phyloP scores from a whole-genome alignment of 2,797 vertebrate species.

The Chloroceryle inda region DNA sequence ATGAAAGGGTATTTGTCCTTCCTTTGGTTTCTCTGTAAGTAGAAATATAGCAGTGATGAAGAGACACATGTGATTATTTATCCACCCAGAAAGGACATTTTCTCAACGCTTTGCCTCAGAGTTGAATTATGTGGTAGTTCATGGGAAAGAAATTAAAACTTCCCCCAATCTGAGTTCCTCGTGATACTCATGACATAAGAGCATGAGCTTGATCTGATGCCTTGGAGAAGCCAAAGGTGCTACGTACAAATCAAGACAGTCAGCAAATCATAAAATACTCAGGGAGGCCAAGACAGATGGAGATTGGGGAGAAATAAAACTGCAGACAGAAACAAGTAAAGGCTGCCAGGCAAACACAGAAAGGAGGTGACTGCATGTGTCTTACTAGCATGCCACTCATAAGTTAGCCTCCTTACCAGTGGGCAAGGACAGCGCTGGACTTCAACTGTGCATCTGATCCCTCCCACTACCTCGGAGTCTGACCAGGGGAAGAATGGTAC shows the following conservation, averaged over 20 bases:
- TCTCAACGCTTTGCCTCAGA: not conserved
- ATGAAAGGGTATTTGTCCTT: not conserved
- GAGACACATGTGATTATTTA: not conserved
- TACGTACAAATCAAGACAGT: not conserved
- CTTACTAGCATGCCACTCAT: not conserved
- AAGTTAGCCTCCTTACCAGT: not conserved
- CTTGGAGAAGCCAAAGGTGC: not conserved
- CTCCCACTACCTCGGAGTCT: not conserved
- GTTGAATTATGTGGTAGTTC: not conserved
- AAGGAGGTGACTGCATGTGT: rapidly evolving
- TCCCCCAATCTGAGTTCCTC: not conserved
- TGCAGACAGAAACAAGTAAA: not conserved
- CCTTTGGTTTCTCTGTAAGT: not conserved
- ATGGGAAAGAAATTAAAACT: not conserved
- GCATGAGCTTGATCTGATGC: not conserved
- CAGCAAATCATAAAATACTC: not conserved
- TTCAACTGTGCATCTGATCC: not conserved
- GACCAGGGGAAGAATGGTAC: not conserved
- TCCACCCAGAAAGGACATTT: not conserved
- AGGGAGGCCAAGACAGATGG: not conserved
- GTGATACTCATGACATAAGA: not conserved
- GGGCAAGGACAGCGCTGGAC: not conserved
- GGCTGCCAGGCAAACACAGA: not conserved
- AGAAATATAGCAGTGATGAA: not conserved
- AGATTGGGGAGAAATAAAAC: not conserved